Conservation (phyloP, 2,888 invertebrate species). For the Ichneumoninae sp. region DNA sequence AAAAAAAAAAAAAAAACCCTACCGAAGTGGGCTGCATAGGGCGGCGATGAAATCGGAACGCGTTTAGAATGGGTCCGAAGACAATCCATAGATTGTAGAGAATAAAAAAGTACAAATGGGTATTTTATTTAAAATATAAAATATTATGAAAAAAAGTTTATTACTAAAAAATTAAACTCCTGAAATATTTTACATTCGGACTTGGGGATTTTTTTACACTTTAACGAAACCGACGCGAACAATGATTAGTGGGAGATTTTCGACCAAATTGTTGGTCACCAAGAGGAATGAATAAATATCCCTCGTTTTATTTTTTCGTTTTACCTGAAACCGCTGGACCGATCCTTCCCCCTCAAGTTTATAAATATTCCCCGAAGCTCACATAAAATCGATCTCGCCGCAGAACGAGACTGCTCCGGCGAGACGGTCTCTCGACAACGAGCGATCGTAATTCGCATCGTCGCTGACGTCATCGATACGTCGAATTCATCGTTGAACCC, state of each 20-base stretch:
- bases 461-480: conserved; percentile 81
- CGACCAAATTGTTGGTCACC: background rate
- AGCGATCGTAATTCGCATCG: conserved; percentile 64
- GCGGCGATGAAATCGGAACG: conserved; percentile 31
- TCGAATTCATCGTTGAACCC: conserved; percentile 75
- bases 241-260: background rate
- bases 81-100: background rate
- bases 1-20: background rate
- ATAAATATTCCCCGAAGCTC: background rate
- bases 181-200: too few relatives aligned
- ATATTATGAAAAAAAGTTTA: too few relatives aligned
- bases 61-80: background rate
- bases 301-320: background rate
- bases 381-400: background rate
- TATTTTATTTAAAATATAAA: too few relatives aligned
- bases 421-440: conserved; percentile 12
- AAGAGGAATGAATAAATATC: background rate
- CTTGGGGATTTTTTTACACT: too few relatives aligned
- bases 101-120: background rate
- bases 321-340: background rate
- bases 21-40: conserved; percentile 55
- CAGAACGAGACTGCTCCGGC: background rate
- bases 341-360: background rate
- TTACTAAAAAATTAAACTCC: too few relatives aligned
- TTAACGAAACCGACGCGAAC: background rate